Percentiles rank a stretch among this genome's conserved stretches.
These are phyloP conservation scores for Tinea pellionella DNA, from an alignment of 2,888 invertebrate genomes.

Conservation along the genomic window DNA sequence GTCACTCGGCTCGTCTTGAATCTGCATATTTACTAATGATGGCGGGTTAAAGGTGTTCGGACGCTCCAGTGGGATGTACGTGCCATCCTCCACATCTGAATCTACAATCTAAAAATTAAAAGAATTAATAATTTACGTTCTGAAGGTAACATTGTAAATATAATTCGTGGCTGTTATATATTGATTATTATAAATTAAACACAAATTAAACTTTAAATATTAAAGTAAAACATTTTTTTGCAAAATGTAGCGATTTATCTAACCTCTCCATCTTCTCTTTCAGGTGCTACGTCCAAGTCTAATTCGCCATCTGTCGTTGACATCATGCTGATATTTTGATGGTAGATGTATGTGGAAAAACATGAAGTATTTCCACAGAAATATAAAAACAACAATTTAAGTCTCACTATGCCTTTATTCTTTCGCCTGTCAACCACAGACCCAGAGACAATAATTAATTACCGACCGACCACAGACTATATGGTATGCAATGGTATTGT, in stretches of 20 bases:
- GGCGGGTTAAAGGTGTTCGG: slow-evolving; percentile 66
- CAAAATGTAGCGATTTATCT: slow-evolving; percentile 24
- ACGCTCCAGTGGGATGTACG: slow-evolving; percentile 69
- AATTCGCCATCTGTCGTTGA: slow-evolving; percentile 72
- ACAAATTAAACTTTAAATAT: neutral
- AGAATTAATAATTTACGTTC: neutral
- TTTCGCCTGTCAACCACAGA: neutral
- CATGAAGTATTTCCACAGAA: slow-evolving; percentile 11
- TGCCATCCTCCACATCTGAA: slow-evolving; percentile 63
- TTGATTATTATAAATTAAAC: too few relatives aligned
- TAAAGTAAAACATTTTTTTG: neutral
- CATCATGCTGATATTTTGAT: slow-evolving; percentile 39
- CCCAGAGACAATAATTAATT: too few relatives aligned
- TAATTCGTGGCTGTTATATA: too few relatives aligned
- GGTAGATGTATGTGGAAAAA: neutral
- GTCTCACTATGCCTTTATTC: neutral
- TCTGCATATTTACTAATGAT: slow-evolving; percentile 60
- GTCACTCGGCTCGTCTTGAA: slow-evolving; percentile 71
- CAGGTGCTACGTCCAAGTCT: slow-evolving; percentile 68
- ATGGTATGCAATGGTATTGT: too few relatives aligned
- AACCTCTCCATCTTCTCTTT: slow-evolving; percentile 77
- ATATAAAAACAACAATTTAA: neutral
- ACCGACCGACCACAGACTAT: too few relatives aligned
- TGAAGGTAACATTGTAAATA: neutral
- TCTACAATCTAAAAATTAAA: slow-evolving; percentile 46